Percentiles rank a stretch among this genome's conserved stretches.
Conservation (phyloP, 1,140 invertebrate species). For the Neocloeon triangulifer region DNA sequence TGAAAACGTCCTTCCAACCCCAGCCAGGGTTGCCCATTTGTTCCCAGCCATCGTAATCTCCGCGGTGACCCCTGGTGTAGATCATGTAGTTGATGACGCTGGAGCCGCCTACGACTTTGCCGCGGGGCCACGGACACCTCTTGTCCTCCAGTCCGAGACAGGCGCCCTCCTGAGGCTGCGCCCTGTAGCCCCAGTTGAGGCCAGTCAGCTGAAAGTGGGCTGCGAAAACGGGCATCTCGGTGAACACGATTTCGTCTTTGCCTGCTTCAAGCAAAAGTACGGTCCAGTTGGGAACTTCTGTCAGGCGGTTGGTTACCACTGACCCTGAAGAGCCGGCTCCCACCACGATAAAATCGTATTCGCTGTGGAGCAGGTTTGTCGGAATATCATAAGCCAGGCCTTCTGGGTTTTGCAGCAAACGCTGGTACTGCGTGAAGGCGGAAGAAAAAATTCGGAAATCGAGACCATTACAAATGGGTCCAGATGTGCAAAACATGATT, state of each 20-base stretch:
- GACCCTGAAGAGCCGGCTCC: slow-evolving; percentile 29
- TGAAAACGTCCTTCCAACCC: slow-evolving; percentile 28
- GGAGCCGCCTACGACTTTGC: slow-evolving; percentile 23
- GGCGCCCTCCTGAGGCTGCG: slow-evolving; percentile 33
- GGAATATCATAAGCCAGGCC: too few relatives aligned
- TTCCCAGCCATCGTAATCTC: slow-evolving; percentile 31
- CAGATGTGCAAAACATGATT: too few relatives aligned
- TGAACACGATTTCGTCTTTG: slow-evolving; percentile 1
- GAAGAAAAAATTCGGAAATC: too few relatives aligned
- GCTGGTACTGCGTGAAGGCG: too few relatives aligned
- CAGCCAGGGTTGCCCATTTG: slow-evolving; percentile 16
- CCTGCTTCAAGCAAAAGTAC: slow-evolving; percentile 4
- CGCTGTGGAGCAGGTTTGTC: too few relatives aligned
- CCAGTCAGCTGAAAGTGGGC: slow-evolving; percentile 24
- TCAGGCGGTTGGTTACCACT: slow-evolving; percentile 27
- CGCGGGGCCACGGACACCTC: slow-evolving; percentile 16
- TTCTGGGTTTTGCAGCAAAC: too few relatives aligned
- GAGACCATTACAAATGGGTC: too few relatives aligned
- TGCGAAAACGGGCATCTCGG: slow-evolving; percentile 1
- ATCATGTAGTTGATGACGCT: slow-evolving; percentile 33
- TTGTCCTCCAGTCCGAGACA: slow-evolving; percentile 15
- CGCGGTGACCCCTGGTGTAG: slow-evolving; percentile 27
- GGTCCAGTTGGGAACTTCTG: slow-evolving; percentile 13
- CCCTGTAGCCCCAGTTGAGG: slow-evolving; percentile 44
- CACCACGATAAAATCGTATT: slow-evolving; percentile 18